phyloP scores from a whole-genome alignment of 2,888 invertebrate species.

The Phrixothrix hirtus region DNA sequence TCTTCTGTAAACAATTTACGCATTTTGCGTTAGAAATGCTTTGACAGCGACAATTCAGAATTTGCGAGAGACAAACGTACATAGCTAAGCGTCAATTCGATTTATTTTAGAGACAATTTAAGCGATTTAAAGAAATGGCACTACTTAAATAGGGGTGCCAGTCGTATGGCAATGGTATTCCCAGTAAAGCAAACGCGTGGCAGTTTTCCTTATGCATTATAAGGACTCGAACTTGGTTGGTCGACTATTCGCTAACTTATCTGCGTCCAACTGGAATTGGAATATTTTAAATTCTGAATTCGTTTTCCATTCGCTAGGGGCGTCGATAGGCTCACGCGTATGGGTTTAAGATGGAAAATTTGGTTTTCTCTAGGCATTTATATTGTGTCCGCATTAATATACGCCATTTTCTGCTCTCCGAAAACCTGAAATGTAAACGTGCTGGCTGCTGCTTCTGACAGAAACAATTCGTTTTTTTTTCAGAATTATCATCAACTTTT shows the following conservation, averaged over 20 bases:
- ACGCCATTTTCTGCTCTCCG: slow-evolving; percentile 8
- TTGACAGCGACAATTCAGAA: slow-evolving; percentile 29
- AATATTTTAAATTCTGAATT: slow-evolving; percentile 51
- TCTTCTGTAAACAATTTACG: slow-evolving; percentile 18
- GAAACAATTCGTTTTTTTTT: slow-evolving; percentile 10
- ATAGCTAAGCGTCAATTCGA: slow-evolving; percentile 47
- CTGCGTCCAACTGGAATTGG: slow-evolving; percentile 52
- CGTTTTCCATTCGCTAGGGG: slow-evolving; percentile 28
- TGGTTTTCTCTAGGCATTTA: slow-evolving; percentile 21
- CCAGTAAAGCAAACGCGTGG: slow-evolving; percentile 21
- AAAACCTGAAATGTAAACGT: slow-evolving; percentile 12
- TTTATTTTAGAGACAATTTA: slow-evolving; percentile 54
- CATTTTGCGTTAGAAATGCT: slow-evolving; percentile 20
- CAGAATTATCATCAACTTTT: background rate
- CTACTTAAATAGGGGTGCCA: slow-evolving; percentile 49
- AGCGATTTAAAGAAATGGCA: slow-evolving; percentile 53
- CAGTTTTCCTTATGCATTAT: slow-evolving; percentile 11
- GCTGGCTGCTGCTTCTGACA: slow-evolving; percentile 10
- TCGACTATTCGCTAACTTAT: slow-evolving; percentile 45
- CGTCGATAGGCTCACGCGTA: slow-evolving; percentile 23
- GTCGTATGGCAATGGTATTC: slow-evolving; percentile 41
- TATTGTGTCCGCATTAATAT: slow-evolving; percentile 18
- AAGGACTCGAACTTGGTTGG: slow-evolving; percentile 21
- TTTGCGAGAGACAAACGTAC: slow-evolving; percentile 38
- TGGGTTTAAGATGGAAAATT: slow-evolving; percentile 25